A percentile compares a stretch with the other conserved stretches of the same genome.
Evolutionary conservation across 2,113 vertebrate species (phyloP).

Genomic region (Sterrhoptilus dennistouni): DNA sequence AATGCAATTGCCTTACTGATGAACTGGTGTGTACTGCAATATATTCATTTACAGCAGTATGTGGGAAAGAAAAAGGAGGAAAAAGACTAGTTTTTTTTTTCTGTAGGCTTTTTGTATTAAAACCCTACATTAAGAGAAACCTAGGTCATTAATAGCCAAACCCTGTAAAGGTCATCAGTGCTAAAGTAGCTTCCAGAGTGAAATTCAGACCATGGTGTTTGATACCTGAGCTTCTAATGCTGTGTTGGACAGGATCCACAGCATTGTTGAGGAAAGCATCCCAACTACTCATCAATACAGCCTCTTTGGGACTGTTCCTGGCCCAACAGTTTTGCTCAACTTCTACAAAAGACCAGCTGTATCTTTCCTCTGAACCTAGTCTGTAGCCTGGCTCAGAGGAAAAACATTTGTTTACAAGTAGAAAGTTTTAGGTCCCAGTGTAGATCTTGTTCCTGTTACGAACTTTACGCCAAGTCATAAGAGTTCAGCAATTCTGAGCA

Average conservation of each 20-base stretch:
- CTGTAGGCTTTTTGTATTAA: not conserved
- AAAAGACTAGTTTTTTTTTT: not conserved
- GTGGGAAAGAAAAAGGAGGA: not conserved
- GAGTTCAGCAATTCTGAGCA: not conserved
- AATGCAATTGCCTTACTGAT: not conserved
- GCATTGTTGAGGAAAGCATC: not conserved
- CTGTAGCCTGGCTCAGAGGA: not conserved
- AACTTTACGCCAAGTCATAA: not conserved
- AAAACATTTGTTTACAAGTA: not conserved
- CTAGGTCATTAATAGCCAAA: not conserved
- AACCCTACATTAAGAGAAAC: not conserved
- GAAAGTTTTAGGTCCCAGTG: not conserved
- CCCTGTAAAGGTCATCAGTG: not conserved
- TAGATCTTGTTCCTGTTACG: not conserved
- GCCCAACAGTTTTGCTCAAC: not conserved
- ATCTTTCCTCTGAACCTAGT: not conserved
- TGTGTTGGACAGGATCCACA: not conserved
- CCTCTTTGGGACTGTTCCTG: not conserved
- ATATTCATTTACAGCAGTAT: not conserved
- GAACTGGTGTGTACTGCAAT: not conserved
- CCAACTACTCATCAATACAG: rapidly evolving
- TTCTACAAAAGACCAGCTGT: not conserved
- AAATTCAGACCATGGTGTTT: not conserved
- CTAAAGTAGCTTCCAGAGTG: not conserved
- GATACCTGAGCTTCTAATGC: not conserved